Evolutionary conservation across 2,888 invertebrate genomes (phyloP).

Genomic region (Amphipoea lucens): DNA sequence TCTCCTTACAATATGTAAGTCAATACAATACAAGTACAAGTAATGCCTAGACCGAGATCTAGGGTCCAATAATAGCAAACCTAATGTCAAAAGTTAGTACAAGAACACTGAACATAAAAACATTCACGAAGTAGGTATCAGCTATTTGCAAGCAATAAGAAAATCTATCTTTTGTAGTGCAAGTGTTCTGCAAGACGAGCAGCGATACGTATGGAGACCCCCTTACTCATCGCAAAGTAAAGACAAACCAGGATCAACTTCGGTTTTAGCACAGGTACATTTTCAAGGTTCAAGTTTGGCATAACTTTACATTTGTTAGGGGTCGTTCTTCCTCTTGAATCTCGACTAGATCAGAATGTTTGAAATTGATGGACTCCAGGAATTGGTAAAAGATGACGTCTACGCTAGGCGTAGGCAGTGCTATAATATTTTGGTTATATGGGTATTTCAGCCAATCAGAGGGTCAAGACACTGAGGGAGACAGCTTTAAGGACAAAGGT

Average conservation of each 20-base stretch:
- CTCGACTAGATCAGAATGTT: background rate
- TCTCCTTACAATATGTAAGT: too few species aligned
- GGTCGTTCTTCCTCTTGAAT: background rate
- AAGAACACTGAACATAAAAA: background rate
- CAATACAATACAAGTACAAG: too few species aligned
- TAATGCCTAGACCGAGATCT: background rate
- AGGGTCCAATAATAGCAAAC: background rate
- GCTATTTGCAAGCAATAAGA: background rate
- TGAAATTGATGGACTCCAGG: background rate
- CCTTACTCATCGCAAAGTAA: background rate
- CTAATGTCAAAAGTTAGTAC: background rate
- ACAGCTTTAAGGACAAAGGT: background rate
- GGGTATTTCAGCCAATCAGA: background rate
- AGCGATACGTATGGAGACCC: background rate
- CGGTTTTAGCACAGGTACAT: background rate
- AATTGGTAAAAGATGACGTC: background rate
- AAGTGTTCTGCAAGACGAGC: background rate
- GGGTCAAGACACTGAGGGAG: background rate
- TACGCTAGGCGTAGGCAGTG: background rate
- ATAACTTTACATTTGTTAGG: background rate
- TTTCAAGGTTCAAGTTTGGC: background rate
- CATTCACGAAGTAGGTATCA: background rate
- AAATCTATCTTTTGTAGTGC: background rate
- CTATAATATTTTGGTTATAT: background rate
- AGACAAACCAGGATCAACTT: background rate